Base-by-base conservation (phyloP, 2,888 invertebrate species). In the Acanthococcus lagerstroemiae region DNA sequence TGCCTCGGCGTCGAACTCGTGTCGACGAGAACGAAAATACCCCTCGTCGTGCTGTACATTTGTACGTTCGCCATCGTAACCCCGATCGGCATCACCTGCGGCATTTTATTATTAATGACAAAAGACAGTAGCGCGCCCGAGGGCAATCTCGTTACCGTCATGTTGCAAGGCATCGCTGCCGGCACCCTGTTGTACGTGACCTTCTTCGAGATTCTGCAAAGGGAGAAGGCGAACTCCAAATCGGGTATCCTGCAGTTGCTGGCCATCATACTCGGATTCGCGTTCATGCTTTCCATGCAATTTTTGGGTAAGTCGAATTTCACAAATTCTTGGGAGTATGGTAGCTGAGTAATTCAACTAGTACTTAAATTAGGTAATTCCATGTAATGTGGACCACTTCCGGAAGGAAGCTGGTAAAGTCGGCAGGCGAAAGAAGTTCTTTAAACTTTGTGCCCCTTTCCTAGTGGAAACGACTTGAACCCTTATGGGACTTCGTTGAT, bases 171-270 rank as follows among this genome's bases (percentile, higher is more conserved):
- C 5, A 80, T 88, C 78, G 88, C 88, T 0, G 85, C 86, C 57
- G 89, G 89, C 5, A 89, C 89, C 0, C 80, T 89, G 58, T 77
- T 89, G 15, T 89, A 88, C 77, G 86, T 90, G 15, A 87, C 88
- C 1, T 87, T 88, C 77, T 88, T 89, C 76, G 89, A 89, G 76
- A 84, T 89, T n/a, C 78, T 89, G 17, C 85, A 86, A 5, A 80
- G 87, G 68, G 88, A 88, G 72, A 78, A 80, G 24, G 78, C 79
- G 68, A 82, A 82, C 72, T 77, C 77, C 44, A 81, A 81, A 71
- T 80, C 80, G 67, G 83, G 83, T 15, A 74, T 82, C 44, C 77
- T 80, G 67, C 82, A 83, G 72, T 74, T 83, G 21, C 71, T 80
- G 3, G 80, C 82, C 30, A 82, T 83, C 68, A 73, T 82, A 68